Percentiles rank a stretch among this genome's conserved stretches.
phyloP scores from a whole-genome alignment of 2,888 invertebrate genomes.

The Rutpela maculata region DNA sequence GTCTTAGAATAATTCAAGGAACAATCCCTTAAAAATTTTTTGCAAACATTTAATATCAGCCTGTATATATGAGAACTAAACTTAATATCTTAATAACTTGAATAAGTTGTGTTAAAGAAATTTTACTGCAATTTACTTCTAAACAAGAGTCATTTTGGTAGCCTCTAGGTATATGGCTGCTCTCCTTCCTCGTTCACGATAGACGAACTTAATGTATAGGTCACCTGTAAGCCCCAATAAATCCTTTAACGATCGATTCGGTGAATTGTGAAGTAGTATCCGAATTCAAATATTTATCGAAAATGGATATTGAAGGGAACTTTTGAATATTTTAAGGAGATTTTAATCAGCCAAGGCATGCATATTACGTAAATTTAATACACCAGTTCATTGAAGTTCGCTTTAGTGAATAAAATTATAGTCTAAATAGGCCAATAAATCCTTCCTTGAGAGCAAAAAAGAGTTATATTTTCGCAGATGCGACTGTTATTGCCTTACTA shows the following conservation, averaged over 20 bases:
- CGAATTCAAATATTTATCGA: background rate
- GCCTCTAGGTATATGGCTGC: too few relatives aligned
- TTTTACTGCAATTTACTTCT: too few relatives aligned
- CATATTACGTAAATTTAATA: slow-evolving; percentile 5
- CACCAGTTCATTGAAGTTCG: background rate
- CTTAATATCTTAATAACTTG: too few relatives aligned
- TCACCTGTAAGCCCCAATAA: background rate
- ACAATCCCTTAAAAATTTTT: too few relatives aligned
- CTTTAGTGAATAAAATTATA: background rate
- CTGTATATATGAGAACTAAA: too few relatives aligned
- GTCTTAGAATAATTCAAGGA: too few relatives aligned
- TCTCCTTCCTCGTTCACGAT: background rate
- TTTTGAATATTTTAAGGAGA: background rate
- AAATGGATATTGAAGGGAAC: background rate
- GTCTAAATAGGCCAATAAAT: background rate
- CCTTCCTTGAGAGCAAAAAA: background rate
- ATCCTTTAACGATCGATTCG: background rate
- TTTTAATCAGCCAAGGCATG: slow-evolving; percentile 8
- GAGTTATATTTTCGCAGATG: too few relatives aligned
- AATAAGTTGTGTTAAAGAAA: too few relatives aligned
- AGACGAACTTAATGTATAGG: background rate
- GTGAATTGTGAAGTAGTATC: background rate
- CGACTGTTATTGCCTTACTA: too few relatives aligned
- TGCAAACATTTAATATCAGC: too few relatives aligned
- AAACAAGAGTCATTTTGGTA: too few relatives aligned